Conservation (phyloP, 2,797 vertebrate species). For the Pipistrellus pygmaeus region DNA sequence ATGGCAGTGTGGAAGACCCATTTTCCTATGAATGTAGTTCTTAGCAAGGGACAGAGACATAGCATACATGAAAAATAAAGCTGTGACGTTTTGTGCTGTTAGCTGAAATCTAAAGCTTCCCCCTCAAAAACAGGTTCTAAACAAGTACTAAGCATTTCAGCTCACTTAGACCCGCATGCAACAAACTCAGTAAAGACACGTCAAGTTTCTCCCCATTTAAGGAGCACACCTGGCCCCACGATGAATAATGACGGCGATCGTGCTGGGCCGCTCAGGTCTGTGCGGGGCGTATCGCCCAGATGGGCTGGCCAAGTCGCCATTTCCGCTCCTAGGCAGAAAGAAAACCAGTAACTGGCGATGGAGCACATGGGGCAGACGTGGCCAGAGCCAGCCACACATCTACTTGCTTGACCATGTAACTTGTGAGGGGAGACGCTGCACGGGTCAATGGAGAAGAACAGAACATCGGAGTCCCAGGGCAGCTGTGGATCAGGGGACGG, state of each 20-base stretch:
- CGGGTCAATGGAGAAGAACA: background rate
- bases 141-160: background rate
- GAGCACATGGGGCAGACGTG: background rate
- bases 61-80: background rate
- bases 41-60: background rate
- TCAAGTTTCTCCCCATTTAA: background rate
- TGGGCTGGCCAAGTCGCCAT: fast-evolving
- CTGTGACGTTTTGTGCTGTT: background rate
- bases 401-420: background rate
- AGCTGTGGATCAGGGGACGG: background rate
- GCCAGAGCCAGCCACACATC: background rate
- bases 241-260: fast-evolving
- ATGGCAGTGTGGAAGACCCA: background rate
- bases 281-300: fast-evolving
- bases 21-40: constrained; percentile 1
- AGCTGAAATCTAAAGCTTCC: constrained; percentile 1
- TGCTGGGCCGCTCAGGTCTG: fast-evolving
- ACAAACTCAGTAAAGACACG: background rate
- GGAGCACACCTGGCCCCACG: background rate
- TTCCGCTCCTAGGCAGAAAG: background rate
- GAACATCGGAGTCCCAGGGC: background rate
- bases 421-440: background rate
- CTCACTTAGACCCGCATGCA: background rate
- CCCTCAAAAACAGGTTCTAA: background rate
- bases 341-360: background rate